Percentiles rank a stretch among this genome's conserved stretches.
These are phyloP conservation scores for Apogon talboti DNA, from an alignment of 2,797 vertebrate species.

Conservation along the genomic window DNA sequence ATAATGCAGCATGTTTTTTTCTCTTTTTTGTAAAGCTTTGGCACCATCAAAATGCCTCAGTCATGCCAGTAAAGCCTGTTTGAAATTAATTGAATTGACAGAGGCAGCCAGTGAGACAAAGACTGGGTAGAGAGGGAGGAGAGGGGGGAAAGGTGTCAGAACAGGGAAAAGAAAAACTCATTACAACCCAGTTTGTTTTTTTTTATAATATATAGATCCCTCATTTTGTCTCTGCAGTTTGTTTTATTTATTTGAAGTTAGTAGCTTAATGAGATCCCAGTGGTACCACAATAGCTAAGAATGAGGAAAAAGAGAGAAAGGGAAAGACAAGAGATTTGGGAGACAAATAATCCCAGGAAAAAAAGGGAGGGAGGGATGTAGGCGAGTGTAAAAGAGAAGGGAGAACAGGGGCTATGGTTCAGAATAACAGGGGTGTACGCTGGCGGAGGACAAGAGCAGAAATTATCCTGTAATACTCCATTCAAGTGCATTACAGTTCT, in stretches of 20 bases:
- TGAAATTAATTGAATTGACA: conserved; percentile 84
- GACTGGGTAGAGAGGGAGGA: conserved; percentile 49
- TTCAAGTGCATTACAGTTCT: conserved; percentile 37
- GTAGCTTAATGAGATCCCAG: conserved; percentile 87
- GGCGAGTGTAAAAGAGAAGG: conserved; percentile 42
- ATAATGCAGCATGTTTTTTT: conserved; percentile 67
- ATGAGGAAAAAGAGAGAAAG: conserved; percentile 50
- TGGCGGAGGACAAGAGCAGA: conserved; percentile 39
- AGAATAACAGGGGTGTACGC: conserved; percentile 37
- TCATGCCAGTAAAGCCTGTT: conserved; percentile 81
- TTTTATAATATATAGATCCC: conserved; percentile 73
- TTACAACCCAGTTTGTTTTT: conserved; percentile 55
- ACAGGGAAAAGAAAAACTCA: conserved; percentile 74
- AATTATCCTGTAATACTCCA: conserved; percentile 29
- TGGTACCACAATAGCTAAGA: conserved; percentile 76
- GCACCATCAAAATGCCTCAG: conserved; percentile 73
- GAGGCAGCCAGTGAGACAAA: conserved; percentile 74
- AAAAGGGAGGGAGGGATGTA: conserved; percentile 32
- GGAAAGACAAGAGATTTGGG: conserved; percentile 35
- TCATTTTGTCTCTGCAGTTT: conserved; percentile 82
- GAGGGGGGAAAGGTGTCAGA: conserved; percentile 70
- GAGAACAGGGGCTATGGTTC: conserved; percentile 33
- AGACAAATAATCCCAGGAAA: conserved; percentile 42
- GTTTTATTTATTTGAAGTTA: conserved; percentile 88
- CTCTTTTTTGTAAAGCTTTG: conserved; percentile 63